A percentile compares a stretch with the other conserved stretches of the same genome.
phyloP scores from a whole-genome alignment of 2,113 vertebrate genomes.

The Bambusicola thoracicus region DNA sequence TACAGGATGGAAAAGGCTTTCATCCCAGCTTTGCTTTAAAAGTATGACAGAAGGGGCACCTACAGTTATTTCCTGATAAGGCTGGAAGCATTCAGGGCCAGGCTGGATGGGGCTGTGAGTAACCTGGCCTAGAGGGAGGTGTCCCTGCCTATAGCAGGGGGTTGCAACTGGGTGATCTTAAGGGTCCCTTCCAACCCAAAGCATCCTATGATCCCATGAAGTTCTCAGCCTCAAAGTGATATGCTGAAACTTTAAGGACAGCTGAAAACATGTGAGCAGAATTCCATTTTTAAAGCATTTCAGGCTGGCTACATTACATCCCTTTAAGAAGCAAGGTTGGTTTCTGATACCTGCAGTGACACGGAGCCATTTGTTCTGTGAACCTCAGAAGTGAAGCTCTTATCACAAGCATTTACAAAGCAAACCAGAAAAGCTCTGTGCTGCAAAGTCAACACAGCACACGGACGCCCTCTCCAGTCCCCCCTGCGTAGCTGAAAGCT shows the following conservation, averaged over 20 bases:
- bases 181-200: no score
- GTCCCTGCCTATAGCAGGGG: no score
- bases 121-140: no score
- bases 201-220: background rate
- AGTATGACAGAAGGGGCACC: background rate
- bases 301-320: background rate
- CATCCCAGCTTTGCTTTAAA: background rate
- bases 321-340: background rate
- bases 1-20: background rate
- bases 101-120: no score
- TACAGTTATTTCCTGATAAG: background rate
- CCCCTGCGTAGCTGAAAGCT: fast-evolving
- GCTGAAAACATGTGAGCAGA: background rate
- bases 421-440: fast-evolving
- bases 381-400: background rate
- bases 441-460: background rate
- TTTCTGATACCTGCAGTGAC: background rate
- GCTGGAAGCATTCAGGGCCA: background rate
- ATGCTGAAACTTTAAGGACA: background rate
- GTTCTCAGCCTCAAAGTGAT: background rate
- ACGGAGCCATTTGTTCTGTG: background rate
- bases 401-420: fast-evolving
- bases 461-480: background rate
- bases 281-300: background rate
- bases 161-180: no score